Base-by-base conservation (phyloP, 37 sponge, comb jelly and placozoan species). In the Chondrosia reniformis region DNA sequence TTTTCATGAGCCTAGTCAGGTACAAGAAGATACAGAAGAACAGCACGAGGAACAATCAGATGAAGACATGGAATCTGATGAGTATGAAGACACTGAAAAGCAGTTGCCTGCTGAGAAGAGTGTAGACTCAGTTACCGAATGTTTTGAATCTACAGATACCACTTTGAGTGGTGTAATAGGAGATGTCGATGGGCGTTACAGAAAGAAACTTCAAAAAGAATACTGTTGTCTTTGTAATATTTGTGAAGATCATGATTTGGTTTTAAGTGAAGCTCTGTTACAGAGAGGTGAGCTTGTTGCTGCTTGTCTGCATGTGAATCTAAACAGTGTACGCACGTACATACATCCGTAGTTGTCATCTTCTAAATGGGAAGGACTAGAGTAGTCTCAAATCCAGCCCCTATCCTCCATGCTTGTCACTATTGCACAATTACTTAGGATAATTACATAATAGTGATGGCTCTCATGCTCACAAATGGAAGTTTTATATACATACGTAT, bases 211-310 rank as follows among this genome's bases (percentile, higher is more conserved):
- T 21, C 72, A 69, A 25, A 13, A 69, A 39, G 10, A 69, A 7
- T 69, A 43, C 24, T 21, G 22, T n/a, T 24, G 42, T 39, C 44
- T 69, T 13, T 69, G 72, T 40, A 37, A 40, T 43, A 21, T 69
- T 17, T 69, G 41, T 6, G 24, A 39, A 44, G 72, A 69, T 0
- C 42, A 40, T 21, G 72, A 25, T 4, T 7, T 40, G 3, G 72
- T 69, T 2, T 6, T 69, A 44, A 34, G 36, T 10, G 22, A 6
- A 25, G 36, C 38, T 0, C 43, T 69, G 2, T 34, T 69, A n/a
- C 44, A 69, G 42, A 69, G 42, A 39, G 72, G 72, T 69, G n/a
- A n/a, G n/a, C n/a, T n/a, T n/a, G 42, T 25, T 25, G 33, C n/a
- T 59, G n/a, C n/a, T 19, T 5, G 28, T 19, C n/a, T 31, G 38